Conservation (phyloP, 2,797 vertebrate species). For the Salmo trutta region DNA sequence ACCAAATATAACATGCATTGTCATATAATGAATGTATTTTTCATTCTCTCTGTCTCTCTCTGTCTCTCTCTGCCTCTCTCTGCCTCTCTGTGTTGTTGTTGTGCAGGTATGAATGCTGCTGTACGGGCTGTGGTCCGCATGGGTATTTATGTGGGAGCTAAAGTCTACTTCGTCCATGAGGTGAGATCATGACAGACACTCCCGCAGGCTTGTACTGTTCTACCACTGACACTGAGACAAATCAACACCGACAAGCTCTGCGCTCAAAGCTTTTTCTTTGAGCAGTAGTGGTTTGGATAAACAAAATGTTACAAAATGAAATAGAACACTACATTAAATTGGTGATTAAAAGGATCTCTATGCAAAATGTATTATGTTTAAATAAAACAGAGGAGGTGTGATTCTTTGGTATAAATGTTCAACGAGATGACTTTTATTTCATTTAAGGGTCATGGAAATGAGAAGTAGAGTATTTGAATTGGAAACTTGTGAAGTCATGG, state of each 20-base stretch:
- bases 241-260: neutral
- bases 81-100: neutral
- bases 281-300: neutral
- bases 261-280: neutral
- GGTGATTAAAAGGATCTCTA: no score
- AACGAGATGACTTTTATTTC: no score
- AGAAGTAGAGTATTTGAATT: no score
- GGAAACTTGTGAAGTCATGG: neutral
- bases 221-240: neutral
- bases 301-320: neutral
- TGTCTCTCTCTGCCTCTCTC: neutral
- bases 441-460: no score
- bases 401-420: no score
- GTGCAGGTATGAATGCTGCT: conserved; percentile 92
- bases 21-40: neutral
- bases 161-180: conserved; percentile 95
- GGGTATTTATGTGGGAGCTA: conserved; percentile 94
- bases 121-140: conserved; percentile 93
- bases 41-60: neutral
- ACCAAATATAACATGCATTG: neutral
- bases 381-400: no score
- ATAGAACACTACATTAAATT: no score
- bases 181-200: conserved; percentile 68
- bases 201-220: neutral
- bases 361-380: no score